phyloP scores from a whole-genome alignment of 2,113 vertebrate species.

The Oreochromis niloticus region DNA sequence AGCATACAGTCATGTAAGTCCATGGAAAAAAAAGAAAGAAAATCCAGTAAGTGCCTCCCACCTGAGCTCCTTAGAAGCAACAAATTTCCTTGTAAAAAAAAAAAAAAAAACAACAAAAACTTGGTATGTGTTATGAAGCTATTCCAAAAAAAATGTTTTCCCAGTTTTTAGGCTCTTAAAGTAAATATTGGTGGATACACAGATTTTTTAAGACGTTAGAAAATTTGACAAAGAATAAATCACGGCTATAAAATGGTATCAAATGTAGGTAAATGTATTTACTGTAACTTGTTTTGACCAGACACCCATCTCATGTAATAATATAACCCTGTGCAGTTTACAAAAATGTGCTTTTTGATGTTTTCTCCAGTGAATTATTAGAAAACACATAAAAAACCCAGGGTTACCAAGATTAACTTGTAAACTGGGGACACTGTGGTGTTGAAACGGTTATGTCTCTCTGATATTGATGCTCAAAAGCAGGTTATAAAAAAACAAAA shows the following conservation, averaged over 20 bases:
- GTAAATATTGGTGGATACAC: neutral
- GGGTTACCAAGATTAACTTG: neutral
- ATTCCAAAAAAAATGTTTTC: neutral
- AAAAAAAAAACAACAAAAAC: neutral
- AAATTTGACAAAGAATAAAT: neutral
- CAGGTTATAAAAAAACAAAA: neutral
- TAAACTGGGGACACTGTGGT: neutral
- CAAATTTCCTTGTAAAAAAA: neutral
- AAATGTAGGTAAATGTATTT: neutral
- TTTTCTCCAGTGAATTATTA: neutral
- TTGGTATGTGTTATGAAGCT: neutral
- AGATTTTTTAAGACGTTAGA: neutral
- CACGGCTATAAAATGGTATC: neutral
- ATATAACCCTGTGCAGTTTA: neutral
- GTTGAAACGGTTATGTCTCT: neutral
- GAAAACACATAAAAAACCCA: neutral
- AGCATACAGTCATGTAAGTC: neutral
- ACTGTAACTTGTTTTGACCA: neutral
- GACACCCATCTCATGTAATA: accelerated
- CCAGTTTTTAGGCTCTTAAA: neutral
- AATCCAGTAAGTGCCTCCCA: neutral
- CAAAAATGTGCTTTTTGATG: neutral
- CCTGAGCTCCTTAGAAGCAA: neutral
- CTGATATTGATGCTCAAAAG: neutral
- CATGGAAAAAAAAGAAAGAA: neutral